These are phyloP conservation scores for Drosophila setifemur DNA, from an alignment of 1,140 invertebrate species.

Conservation along the genomic window DNA sequence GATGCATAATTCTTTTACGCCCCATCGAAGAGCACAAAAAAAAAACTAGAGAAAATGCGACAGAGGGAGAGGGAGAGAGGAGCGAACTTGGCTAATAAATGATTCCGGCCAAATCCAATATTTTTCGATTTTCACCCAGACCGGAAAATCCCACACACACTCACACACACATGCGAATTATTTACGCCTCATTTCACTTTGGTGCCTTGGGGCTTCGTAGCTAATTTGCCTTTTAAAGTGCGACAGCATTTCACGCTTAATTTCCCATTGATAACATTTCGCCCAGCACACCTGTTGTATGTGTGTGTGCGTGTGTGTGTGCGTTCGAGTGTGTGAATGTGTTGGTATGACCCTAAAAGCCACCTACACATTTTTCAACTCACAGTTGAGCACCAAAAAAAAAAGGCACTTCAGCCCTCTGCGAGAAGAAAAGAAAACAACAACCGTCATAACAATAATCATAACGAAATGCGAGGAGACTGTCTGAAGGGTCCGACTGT, in stretches of 20 bases:
- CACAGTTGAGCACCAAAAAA: conserved; percentile 23
- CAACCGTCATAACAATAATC: conserved; percentile 59
- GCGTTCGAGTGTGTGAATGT: not conserved
- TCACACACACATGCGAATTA: conserved; percentile 41
- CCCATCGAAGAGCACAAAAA: conserved; percentile 30
- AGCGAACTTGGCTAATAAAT: conserved; percentile 57
- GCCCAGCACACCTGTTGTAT: conserved; percentile 48
- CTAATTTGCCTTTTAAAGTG: conserved; percentile 66
- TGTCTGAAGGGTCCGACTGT: conserved; percentile 26
- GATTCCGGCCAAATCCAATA: conserved; percentile 29
- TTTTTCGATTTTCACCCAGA: conserved; percentile 24
- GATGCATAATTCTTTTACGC: conserved; percentile 63
- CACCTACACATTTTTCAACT: conserved; percentile 53
- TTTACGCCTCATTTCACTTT: conserved; percentile 61
- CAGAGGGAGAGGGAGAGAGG: not conserved
- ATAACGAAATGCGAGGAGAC: conserved; percentile 61
- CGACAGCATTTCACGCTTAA: conserved; percentile 75
- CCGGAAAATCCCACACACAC: not conserved
- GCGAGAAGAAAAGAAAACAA: conserved; percentile 28
- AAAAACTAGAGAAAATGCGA: not conserved
- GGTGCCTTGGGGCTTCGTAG: conserved; percentile 9
- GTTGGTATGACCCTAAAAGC: conserved; percentile 38
- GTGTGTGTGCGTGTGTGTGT: not conserved
- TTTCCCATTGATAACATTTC: conserved; percentile 67
- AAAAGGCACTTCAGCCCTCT: conserved; percentile 14